Conservation (phyloP, 1,140 invertebrate genomes). For the Achatina immaculata region DNA sequence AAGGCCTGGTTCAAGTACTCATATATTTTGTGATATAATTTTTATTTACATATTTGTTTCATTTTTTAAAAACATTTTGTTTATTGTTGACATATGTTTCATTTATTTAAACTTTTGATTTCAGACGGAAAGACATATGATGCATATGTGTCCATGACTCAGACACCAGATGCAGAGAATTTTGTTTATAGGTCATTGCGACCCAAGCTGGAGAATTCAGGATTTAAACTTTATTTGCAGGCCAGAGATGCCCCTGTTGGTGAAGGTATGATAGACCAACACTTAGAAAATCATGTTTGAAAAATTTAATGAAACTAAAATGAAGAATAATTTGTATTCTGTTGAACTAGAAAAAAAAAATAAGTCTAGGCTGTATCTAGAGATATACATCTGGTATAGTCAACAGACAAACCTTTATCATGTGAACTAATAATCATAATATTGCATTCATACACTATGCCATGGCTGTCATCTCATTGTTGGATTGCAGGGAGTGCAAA, state of each 20-base stretch:
- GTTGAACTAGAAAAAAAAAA: too few relatives aligned
- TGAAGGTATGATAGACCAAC: slow-evolving; percentile 44
- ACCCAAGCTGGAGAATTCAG: slow-evolving; percentile 43
- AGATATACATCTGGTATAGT: too few relatives aligned
- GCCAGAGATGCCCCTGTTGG: slow-evolving; percentile 40
- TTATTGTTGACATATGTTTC: neutral
- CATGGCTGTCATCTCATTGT: too few relatives aligned
- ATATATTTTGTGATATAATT: too few relatives aligned
- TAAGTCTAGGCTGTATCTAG: too few relatives aligned
- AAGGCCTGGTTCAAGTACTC: too few relatives aligned
- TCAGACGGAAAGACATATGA: slow-evolving; percentile 46
- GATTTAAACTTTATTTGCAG: slow-evolving; percentile 47
- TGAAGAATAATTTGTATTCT: neutral
- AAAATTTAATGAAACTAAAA: neutral
- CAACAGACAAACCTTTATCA: too few relatives aligned
- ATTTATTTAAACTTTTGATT: neutral
- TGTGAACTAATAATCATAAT: too few relatives aligned
- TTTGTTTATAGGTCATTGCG: slow-evolving; percentile 40
- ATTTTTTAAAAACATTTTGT: too few relatives aligned
- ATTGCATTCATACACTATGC: too few relatives aligned
- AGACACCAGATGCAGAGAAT: slow-evolving; percentile 16
- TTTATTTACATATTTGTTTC: too few relatives aligned
- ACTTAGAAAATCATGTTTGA: neutral
- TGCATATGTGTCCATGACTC: slow-evolving; percentile 47
- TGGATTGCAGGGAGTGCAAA: too few relatives aligned